Base-by-base conservation (phyloP, 2,888 invertebrate genomes). In the Acrobasis repandana region DNA sequence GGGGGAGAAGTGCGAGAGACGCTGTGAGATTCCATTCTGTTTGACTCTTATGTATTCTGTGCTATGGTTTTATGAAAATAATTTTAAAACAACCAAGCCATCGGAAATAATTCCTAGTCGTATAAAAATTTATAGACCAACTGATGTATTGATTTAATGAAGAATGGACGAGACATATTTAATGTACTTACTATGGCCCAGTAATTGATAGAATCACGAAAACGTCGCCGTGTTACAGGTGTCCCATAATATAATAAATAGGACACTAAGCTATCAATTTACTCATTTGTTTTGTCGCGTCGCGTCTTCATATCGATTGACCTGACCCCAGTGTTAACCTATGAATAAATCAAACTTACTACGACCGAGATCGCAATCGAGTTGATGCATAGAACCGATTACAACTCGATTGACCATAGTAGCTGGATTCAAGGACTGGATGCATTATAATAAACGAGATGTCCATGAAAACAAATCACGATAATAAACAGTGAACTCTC, bases 301-400 rank as follows among this genome's bases (percentile, higher is more conserved):
- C 70, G 69, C 73, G 76, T 68, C 73, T 73, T 75, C 68, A 75
- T 69, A 74, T 76, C 75, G 73, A 77, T 85, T 85, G 79, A 84
- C 82, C 80, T 72, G 67, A 64, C 73, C 70, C 75, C 38, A 70
- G 79, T 77, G 76, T 75, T 65, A 65, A 60, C 60, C 68, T 65
- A 66, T 64, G 68, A 68, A 63, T 64, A 63, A 61, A 59, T 61
- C 65, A 60, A 51, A 51, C 54, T 54, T 51, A 59, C 34, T 38
- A 52, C 56, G 46, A 57, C 34, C 50, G 59, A 20, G 56, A 60
- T 62, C 61, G 64, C 66, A 60, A 56, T 48, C 58, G 34, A 58
- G 34, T 47, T 57, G 36, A 36, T 54, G 56, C 67, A 66, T 68
- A 68, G 69, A 77, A 72, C 71, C 71, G 65, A 66, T 67, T 67